Base-by-base conservation (phyloP, 2,888 invertebrate genomes). In the Notocelia uddmanniana region DNA sequence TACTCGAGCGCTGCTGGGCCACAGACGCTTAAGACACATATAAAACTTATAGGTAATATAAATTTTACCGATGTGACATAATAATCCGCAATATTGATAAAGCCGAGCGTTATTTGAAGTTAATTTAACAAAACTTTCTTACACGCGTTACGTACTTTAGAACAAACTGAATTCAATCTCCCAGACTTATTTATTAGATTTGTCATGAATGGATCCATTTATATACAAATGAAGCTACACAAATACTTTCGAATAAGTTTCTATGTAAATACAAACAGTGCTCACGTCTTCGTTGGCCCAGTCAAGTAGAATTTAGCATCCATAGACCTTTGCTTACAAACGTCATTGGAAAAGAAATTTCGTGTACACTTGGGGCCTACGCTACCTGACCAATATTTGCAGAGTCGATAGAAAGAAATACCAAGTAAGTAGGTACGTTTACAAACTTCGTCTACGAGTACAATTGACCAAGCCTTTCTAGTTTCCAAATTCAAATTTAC, bases 291-390 rank as follows among this genome's bases (percentile, higher is more conserved):
- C 45, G 19, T 21, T 15, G 66, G 41, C 19, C 41, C 58, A 66
- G 70, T 37, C 31, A 58, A 41, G 52, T 52, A 59, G 52, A 64
- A 37, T 48, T 63, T 66, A n/a, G n/a, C n/a, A n/a, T n/a, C n/a
- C n/a, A n/a, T n/a, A n/a, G n/a, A 66, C 64, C 21, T 71, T 71
- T 71, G 59, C 66, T 71, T 66, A 31, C 45, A 52, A 54, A 59
- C 59, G 64, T 59, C 70, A 66, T 52, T 71, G 21, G 70, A 71
- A 66, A 59, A 52, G 66, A 34, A 66, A 54, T 71, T 60, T 64
- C 31, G 37, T 64, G 26, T 64, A 58, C 50, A 57, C 58, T 23
- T 34, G 13, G 34, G 57, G 21, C 10, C 31, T 34, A 57, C 31
- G 52, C 21, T 54, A 69, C 52, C 48, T 41, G 37, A 41, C n/a